Conservation (phyloP, 2,797 vertebrate species). For the Yasuhikotakia modesta region DNA sequence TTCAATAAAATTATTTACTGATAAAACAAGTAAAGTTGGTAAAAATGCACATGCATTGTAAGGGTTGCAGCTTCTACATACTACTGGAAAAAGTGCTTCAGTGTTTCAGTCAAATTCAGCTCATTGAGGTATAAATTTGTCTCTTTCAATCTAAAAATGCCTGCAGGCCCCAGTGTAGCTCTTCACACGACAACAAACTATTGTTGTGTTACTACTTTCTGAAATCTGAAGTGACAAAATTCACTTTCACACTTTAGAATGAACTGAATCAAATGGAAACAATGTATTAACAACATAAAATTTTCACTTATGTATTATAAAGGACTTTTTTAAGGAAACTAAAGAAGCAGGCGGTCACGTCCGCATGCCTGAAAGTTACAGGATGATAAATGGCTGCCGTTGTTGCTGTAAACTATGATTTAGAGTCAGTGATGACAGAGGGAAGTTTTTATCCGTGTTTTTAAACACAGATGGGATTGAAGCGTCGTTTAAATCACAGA, state of each 20-base stretch:
- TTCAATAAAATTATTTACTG: background rate
- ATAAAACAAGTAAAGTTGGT: background rate
- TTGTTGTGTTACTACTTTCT: background rate
- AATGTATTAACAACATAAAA: slow-evolving; percentile 10
- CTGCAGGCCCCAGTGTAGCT: background rate
- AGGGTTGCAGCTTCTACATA: background rate
- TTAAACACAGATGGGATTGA: slow-evolving; percentile 49
- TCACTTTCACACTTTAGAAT: background rate
- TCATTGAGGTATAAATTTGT: background rate
- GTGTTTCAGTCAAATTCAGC: background rate
- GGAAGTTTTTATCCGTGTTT: slow-evolving; percentile 39
- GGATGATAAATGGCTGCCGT: slow-evolving; percentile 35
- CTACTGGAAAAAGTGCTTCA: background rate
- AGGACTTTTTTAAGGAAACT: slow-evolving; percentile 33
- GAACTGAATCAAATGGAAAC: slow-evolving; percentile 10
- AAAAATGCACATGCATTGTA: background rate
- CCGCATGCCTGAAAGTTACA: slow-evolving; percentile 25
- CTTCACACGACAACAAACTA: background rate
- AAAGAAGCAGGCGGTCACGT: slow-evolving; percentile 27
- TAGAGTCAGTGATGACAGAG: slow-evolving; percentile 47
- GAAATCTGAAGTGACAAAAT: background rate
- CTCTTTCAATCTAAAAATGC: background rate
- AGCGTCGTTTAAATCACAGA: slow-evolving; percentile 52
- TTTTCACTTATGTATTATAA: background rate
- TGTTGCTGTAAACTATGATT: slow-evolving; percentile 43